phyloP scores from a whole-genome alignment of 2,797 vertebrate genomes.

The Pelobates cultripes region DNA sequence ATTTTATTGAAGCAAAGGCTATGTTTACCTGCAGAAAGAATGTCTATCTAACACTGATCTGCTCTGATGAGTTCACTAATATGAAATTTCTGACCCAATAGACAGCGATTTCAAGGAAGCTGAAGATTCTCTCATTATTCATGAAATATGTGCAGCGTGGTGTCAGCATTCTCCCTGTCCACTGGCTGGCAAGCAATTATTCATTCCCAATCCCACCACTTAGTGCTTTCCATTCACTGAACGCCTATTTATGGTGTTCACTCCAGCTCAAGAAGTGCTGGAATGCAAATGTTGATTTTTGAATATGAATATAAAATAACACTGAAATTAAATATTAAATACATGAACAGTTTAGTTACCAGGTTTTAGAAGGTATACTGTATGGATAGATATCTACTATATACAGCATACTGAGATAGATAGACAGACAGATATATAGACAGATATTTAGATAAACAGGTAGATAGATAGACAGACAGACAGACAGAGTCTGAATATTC shows the following conservation, averaged over 20 bases:
- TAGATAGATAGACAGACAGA: no score
- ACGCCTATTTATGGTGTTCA: conserved; percentile 68
- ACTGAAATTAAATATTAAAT: not conserved
- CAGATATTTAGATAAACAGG: no score
- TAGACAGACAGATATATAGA: no score
- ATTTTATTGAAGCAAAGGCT: conserved; percentile 68
- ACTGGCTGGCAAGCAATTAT: conserved; percentile 73
- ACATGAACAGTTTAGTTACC: no score
- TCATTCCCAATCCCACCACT: conserved; percentile 75
- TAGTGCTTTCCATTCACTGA: conserved; percentile 65
- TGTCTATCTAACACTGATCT: conserved; percentile 73
- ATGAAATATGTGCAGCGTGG: conserved; percentile 70
- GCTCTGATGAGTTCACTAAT: conserved; percentile 77
- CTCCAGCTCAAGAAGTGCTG: conserved; percentile 61
- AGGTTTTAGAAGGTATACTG: no score
- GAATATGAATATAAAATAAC: conserved; percentile 70
- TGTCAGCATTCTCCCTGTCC: conserved; percentile 73
- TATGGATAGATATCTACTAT: no score
- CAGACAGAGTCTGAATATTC: no score
- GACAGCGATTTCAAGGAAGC: conserved; percentile 71
- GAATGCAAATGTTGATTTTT: conserved; percentile 74
- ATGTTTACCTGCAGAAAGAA: conserved; percentile 70
- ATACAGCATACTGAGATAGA: no score
- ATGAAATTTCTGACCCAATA: conserved; percentile 79
- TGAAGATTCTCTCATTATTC: conserved; percentile 74